Base-by-base conservation (phyloP, 2,113 vertebrate genomes). In the Geococcyx californianus region DNA sequence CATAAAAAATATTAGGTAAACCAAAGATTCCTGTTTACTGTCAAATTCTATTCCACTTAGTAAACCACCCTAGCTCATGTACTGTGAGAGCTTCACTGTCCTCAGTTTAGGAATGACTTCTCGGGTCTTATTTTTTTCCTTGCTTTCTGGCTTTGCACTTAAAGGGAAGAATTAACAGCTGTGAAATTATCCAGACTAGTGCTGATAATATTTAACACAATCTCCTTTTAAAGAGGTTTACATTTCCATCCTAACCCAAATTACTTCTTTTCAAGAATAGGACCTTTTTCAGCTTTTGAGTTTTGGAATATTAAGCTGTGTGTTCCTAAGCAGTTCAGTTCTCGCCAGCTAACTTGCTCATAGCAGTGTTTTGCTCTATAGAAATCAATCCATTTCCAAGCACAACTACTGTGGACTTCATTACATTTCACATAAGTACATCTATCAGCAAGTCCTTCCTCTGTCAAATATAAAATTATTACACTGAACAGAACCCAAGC, bases 231-330 rank as follows among this genome's bases (percentile, higher is more conserved):
- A 0, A 10, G 74, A 85, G 36, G 59, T 69, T 87, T 85, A 51
- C 58, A 64, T 51, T 85, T 89, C 62, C 59, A 93, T 16, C 49
- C 42, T 72, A 94, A 59, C 10, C 21, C 34, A 47, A 18, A 77
- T 47, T 38, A 86, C 13, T 81, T 89, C 54, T 95, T 94, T 87
- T 74, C 38, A 83, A 87, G 67, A 96, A 79, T 62, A 82, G 17
- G 38, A 87, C 72, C 63, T 84, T 93, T 89, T 91, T 80, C 70
- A 88, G 79, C 36, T n/a, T 33, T 52, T 47, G 18, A 21, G 4
- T 29, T 86, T 94, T 34, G 63, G 33, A 84, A 23, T 69, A 89
- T 78, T 44, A 89, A 94, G 73, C 76, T 90, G 47, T 23, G 15
- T 2, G 11, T 55, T 87, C 67, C 82, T 83, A 70, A 85, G 67